Conservation (phyloP, 2,797 vertebrate species). For the Eulemur albifrons region DNA sequence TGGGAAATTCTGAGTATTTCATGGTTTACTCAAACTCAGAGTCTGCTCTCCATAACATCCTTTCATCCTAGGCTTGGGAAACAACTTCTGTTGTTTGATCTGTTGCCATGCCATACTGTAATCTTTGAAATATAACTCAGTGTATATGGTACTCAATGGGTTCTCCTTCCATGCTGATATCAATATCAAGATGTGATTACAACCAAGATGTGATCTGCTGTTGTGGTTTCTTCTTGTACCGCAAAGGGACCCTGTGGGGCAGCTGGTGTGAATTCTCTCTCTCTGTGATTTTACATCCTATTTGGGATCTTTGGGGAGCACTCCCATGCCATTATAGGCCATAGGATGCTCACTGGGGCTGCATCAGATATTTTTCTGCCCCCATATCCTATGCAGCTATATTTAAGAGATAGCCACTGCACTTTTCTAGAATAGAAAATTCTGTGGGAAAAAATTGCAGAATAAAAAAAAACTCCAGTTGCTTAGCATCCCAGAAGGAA, state of each 20-base stretch:
- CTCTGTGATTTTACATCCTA: background rate
- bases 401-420: background rate
- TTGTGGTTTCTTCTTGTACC: background rate
- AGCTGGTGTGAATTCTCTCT: background rate
- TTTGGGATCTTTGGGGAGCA: background rate
- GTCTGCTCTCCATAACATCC: background rate
- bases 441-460: background rate
- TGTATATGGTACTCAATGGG: background rate
- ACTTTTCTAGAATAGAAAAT: background rate
- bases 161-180: background rate
- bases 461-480: background rate
- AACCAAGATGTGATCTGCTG: background rate
- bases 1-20: background rate
- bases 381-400: background rate
- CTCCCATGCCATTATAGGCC: background rate
- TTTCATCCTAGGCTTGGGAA: background rate
- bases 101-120: background rate
- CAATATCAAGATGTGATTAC: background rate
- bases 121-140: background rate
- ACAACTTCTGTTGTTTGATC: background rate
- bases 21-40: background rate
- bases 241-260: background rate
- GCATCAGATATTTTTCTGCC: background rate
- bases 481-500: background rate
- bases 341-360: background rate